Evolutionary conservation across 2,888 invertebrate genomes (phyloP).

Genomic region (Myopa testacea): DNA sequence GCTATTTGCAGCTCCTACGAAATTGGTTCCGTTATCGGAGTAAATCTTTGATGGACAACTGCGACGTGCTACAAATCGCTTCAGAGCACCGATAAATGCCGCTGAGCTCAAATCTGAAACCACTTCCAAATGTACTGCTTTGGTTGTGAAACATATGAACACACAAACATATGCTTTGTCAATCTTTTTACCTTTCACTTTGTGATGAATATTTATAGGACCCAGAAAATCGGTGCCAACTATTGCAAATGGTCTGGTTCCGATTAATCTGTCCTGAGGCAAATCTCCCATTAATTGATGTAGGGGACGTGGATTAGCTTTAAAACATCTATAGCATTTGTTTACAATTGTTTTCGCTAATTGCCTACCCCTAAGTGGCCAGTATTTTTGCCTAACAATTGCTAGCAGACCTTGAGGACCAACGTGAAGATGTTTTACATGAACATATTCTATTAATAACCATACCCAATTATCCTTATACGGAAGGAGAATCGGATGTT

Average conservation of each 20-base stretch:
- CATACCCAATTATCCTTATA: constrained; percentile 26
- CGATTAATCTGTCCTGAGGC: constrained; percentile 1
- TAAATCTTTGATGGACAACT: too few species aligned
- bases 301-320: constrained; percentile 23
- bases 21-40: too few species aligned
- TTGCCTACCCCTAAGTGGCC: constrained; percentile 33
- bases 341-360: constrained; percentile 24
- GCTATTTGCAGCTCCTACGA: too few species aligned
- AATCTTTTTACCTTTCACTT: not conserved
- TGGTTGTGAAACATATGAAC: not conserved
- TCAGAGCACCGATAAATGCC: not conserved
- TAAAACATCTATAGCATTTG: constrained; percentile 33
- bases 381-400: constrained; percentile 37
- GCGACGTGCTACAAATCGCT: not conserved
- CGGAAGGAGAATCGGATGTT: constrained; percentile 5
- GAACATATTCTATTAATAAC: constrained; percentile 31
- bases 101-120: not conserved
- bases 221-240: constrained; percentile 4
- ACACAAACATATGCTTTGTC: constrained; percentile 4
- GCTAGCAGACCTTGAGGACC: constrained; percentile 30
- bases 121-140: constrained; percentile 3
- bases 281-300: constrained; percentile 9
- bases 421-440: constrained; percentile 35
- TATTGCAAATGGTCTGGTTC: not conserved
- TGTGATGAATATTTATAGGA: constrained; percentile 4